Conservation (phyloP, 2,888 invertebrate species). For the Cheilosia impressa region DNA sequence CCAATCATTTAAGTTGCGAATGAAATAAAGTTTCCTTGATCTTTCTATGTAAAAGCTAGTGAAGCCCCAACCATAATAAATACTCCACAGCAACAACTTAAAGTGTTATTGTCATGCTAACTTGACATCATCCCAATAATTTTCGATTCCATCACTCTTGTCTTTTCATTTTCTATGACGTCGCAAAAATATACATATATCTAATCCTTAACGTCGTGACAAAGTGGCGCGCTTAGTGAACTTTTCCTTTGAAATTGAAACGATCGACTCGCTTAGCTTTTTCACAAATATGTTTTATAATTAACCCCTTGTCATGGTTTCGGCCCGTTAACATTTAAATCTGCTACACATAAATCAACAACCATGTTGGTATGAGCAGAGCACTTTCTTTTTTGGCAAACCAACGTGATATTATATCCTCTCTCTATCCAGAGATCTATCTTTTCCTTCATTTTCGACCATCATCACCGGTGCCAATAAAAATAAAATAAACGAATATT, state of each 20-base stretch:
- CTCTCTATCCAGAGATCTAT: slow-evolving; percentile 28
- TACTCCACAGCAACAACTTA: too few species aligned
- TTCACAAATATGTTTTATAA: slow-evolving; percentile 21
- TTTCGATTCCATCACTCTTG: too few species aligned
- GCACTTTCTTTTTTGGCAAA: slow-evolving; percentile 40
- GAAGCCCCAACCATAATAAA: too few species aligned
- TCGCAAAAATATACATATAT: too few species aligned
- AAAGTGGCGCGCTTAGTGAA: slow-evolving; percentile 9
- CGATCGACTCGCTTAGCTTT: slow-evolving; percentile 7
- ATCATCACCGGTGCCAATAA: slow-evolving; percentile 57
- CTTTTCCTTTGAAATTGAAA: slow-evolving; percentile 8
- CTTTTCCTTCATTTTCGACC: slow-evolving; percentile 31
- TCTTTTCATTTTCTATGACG: too few species aligned
- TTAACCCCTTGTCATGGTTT: slow-evolving; percentile 58
- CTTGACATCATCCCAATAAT: too few species aligned
- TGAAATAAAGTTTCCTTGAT: too few species aligned
- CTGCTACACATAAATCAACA: slow-evolving; percentile 42
- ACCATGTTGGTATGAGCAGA: slow-evolving; percentile 20
- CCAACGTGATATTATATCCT: slow-evolving; percentile 21
- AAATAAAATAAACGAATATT: slow-evolving; percentile 62
- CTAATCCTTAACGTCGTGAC: neutral
- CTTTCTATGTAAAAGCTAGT: too few species aligned
- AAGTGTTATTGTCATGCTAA: too few species aligned
- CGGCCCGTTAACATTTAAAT: slow-evolving; percentile 65
- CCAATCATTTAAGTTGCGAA: too few species aligned